Conservation (phyloP, 2,113 vertebrate genomes). For the Gnathonemus echidnorhynchus region DNA sequence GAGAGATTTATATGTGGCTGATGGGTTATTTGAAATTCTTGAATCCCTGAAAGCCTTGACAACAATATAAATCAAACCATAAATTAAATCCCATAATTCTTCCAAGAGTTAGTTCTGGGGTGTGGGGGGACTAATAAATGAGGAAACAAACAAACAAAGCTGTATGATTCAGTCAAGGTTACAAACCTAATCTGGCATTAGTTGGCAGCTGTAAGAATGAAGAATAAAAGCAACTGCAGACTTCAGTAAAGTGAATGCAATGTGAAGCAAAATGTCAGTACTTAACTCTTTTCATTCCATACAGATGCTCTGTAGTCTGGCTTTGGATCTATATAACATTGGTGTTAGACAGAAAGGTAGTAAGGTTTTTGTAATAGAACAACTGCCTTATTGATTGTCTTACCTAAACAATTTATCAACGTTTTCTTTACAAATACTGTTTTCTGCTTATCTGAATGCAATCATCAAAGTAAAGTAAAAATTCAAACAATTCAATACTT, state of each 20-base stretch:
- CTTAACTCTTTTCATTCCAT: not conserved
- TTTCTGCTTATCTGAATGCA: not conserved
- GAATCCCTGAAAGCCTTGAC: not conserved
- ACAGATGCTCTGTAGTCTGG: not conserved
- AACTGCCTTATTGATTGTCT: constrained; percentile 6
- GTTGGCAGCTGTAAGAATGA: not conserved
- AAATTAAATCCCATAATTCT: not conserved
- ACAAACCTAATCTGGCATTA: not conserved
- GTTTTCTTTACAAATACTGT: not conserved
- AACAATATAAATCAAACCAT: not conserved
- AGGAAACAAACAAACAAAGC: not conserved
- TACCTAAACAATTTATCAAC: not conserved
- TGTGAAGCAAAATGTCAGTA: not conserved
- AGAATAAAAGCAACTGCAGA: not conserved
- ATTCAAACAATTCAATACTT: not conserved
- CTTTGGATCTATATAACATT: not conserved
- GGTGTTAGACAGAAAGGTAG: not conserved
- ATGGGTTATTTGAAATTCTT: not conserved
- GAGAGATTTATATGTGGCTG: too few relatives aligned
- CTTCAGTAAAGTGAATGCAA: not conserved
- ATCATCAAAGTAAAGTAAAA: not conserved
- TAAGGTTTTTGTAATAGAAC: constrained; percentile 2
- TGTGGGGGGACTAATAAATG: not conserved
- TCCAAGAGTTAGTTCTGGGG: too few relatives aligned
- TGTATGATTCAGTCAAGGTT: not conserved